Base-by-base conservation (phyloP, 1,140 invertebrate species). In the Listronotus bonariensis region DNA sequence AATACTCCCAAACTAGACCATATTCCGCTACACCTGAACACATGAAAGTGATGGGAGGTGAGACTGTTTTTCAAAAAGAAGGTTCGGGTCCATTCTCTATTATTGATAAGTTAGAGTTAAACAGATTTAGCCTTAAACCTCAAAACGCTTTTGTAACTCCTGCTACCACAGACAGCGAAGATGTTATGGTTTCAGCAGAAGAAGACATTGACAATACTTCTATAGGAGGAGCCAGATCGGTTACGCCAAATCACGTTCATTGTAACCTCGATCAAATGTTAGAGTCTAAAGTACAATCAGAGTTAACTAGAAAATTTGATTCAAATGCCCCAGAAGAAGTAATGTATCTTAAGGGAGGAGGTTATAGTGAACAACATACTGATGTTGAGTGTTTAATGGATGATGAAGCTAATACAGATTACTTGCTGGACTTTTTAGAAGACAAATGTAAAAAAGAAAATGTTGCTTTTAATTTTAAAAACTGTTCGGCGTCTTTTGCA, bases 121-220 rank as follows among this genome's bases (percentile, higher is more conserved):
- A 60, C 12, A 65, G 55, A 43, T 40, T 36, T 8, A 41, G 51
- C 3, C 40, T 42, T 18, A 12, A 12, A 42, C 1, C 38, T 3
- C 1, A 20, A 4, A 14, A 60, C 6, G 36, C 46, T 9, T 49
- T 18, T 34, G n/a, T 52, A 8, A 74, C 66, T 45, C 68, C 69
- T 26, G 58, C 59, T 10, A 67, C 75, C 11, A 85, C 83, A 3
- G 84, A 85, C 65, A 74, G 78, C 9, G 85, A 86, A 75, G 83
- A 85, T 49, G 66, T 85, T 17, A 75, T 78, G 45, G 77, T 77
- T 8, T 85, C 84, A 6, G 80, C 78, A 54, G 82, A 82, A 26
- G 84, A 83, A 55, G 80, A 79, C 48, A 15, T 40, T 18, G 52
- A 59, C 9, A 26, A 26, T 26, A 54, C 57, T 32, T 53, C 60